These are phyloP conservation scores for Drosophila tristis DNA, from an alignment of 1,140 invertebrate genomes.

Conservation along the genomic window DNA sequence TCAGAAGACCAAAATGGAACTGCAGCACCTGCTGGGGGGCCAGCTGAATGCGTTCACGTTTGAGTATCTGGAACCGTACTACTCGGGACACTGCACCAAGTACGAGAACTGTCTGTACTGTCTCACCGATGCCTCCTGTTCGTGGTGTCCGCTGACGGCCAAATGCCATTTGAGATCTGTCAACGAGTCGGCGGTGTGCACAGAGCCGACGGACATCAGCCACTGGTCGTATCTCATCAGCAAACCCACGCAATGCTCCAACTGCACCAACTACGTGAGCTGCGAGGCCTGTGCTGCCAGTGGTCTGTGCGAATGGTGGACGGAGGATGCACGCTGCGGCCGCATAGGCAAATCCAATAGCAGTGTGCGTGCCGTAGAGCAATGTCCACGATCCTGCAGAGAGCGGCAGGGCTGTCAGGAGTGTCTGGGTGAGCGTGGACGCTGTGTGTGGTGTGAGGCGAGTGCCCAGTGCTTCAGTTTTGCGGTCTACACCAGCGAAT, in stretches of 20 bases:
- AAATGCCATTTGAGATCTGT: slow-evolving; percentile 87
- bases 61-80: slow-evolving; percentile 95
- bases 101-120: slow-evolving; percentile 95
- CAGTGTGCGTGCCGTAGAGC: slow-evolving; percentile 86
- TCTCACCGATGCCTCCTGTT: slow-evolving; percentile 94
- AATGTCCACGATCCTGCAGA: slow-evolving; percentile 91
- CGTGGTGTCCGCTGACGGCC: slow-evolving; percentile 92
- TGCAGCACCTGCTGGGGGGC: slow-evolving; percentile 89
- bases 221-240: slow-evolving; percentile 92
- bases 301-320: slow-evolving; percentile 94
- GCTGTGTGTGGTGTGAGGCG: slow-evolving; percentile 98
- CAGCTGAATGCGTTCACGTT: slow-evolving; percentile 93
- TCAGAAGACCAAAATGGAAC: slow-evolving; percentile 91
- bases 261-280: slow-evolving; percentile 94
- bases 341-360: slow-evolving; percentile 90
- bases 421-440: slow-evolving; percentile 92
- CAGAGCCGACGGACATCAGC: slow-evolving; percentile 46
- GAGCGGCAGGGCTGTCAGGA: slow-evolving; percentile 90
- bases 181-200: slow-evolving; percentile 88
- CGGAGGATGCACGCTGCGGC: slow-evolving; percentile 92
- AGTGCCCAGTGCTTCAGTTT: slow-evolving; percentile 96
- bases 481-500: slow-evolving; percentile 96
- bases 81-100: slow-evolving; percentile 90
- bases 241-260: slow-evolving; percentile 91
- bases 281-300: slow-evolving; percentile 89